These are phyloP conservation scores for Pegea sp. DNA, from an alignment of 23 tunicate species.

Conservation along the genomic window DNA sequence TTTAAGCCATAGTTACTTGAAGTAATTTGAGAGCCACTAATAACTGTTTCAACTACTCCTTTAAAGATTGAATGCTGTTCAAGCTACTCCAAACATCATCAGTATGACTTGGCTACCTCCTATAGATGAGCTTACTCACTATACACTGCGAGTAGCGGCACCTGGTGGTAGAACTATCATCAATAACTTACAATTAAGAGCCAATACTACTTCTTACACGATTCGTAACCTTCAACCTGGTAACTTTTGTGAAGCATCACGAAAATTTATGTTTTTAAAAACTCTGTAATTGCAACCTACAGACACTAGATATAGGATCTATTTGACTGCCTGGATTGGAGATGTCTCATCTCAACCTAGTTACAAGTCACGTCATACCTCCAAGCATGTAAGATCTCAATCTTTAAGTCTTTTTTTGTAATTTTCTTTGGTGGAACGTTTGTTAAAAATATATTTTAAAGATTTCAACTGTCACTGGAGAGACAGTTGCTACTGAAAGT, in stretches of 20 bases:
- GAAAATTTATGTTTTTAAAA: background rate
- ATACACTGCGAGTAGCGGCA: slow-evolving; percentile 16
- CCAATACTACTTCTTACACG: slow-evolving; percentile 3
- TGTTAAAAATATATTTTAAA: background rate
- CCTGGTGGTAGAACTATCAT: slow-evolving; percentile 2
- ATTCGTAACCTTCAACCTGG: slow-evolving; percentile 15
- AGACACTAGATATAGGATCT: slow-evolving; percentile 18
- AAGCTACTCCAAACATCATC: slow-evolving; percentile 19
- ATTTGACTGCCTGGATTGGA: slow-evolving; percentile 19
- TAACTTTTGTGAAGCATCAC: background rate
- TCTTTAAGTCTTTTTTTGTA: background rate
- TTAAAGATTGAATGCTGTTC: slow-evolving; percentile 8
- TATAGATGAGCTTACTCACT: slow-evolving; percentile 11
- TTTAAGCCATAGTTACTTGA: no score
- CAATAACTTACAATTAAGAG: slow-evolving; percentile 6
- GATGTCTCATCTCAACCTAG: slow-evolving; percentile 5
- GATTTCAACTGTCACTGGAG: slow-evolving; percentile 4
- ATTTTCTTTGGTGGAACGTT: background rate
- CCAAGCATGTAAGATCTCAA: slow-evolving; percentile 3
- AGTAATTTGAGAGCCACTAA: no score
- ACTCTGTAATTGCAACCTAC: background rate
- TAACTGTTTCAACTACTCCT: no score
- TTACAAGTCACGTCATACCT: background rate
- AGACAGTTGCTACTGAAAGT: slow-evolving; percentile 3
- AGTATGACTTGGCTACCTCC: slow-evolving; percentile 15